Evolutionary conservation across 2,888 invertebrate genomes (phyloP).

Genomic region (Thymelicus lineola): DNA sequence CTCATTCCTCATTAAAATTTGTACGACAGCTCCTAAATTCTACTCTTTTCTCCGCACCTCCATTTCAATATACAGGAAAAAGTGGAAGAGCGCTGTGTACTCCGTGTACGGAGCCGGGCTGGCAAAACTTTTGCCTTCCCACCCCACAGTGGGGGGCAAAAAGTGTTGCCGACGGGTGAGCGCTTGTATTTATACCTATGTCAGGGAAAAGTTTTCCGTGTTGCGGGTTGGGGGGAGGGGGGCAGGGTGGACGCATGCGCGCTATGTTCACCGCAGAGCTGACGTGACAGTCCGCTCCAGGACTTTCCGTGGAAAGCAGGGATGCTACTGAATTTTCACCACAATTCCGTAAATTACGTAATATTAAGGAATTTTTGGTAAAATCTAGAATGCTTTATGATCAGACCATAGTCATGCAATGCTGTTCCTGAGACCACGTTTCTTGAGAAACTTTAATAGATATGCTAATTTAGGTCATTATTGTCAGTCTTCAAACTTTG

Average conservation of each 20-base stretch:
- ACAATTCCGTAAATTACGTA: conserved; percentile 61
- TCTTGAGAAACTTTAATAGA: too few species aligned
- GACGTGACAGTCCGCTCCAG: conserved; percentile 75
- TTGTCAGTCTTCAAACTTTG: too few species aligned
- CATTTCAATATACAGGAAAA: conserved; percentile 85
- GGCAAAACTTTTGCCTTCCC: conserved; percentile 82
- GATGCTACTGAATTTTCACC: conserved; percentile 45
- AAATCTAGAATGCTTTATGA: neutral
- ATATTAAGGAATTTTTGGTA: conserved; percentile 40
- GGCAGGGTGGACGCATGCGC: conserved; percentile 75
- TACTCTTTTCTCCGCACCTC: conserved; percentile 84
- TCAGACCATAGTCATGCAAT: neutral
- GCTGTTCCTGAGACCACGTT: conserved; percentile 18
- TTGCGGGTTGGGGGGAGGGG: conserved; percentile 74
- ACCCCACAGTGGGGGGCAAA: conserved; percentile 74
- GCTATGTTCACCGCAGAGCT: conserved; percentile 63
- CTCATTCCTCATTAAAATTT: conserved; percentile 84
- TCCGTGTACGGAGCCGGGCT: conserved; percentile 78
- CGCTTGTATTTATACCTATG: conserved; percentile 79
- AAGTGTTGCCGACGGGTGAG: conserved; percentile 84
- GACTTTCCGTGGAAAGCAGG: conserved; percentile 63
- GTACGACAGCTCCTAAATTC: conserved; percentile 84
- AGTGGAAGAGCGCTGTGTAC: conserved; percentile 84
- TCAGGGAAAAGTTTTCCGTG: conserved; percentile 84
- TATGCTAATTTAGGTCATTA: too few species aligned